Evolutionary conservation across 2,888 invertebrate species (phyloP).

Genomic region (Phoenoteleia sp.): DNA sequence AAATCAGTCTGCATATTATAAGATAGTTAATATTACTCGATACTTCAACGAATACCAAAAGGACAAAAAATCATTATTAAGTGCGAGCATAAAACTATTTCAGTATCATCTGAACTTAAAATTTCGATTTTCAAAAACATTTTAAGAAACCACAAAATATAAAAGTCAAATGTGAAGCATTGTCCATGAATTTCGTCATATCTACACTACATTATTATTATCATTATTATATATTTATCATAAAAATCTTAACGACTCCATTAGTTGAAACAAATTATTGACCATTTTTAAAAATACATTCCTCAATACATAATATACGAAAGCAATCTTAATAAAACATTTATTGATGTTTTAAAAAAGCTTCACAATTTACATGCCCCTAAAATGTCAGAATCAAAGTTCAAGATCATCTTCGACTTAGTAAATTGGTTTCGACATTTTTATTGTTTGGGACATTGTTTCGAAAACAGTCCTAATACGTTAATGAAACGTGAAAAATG

Average conservation of each 20-base stretch:
- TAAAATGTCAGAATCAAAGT: slow-evolving; percentile 28
- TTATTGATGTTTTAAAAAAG: background rate
- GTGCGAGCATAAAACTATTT: too few relatives aligned
- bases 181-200: too few relatives aligned
- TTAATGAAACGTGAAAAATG: background rate
- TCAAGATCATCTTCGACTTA: slow-evolving; percentile 16
- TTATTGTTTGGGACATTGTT: slow-evolving; percentile 4
- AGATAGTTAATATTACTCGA: too few relatives aligned
- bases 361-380: background rate
- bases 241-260: background rate
- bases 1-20: too few relatives aligned
- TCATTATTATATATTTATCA: too few relatives aligned
- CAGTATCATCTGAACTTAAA: too few relatives aligned
- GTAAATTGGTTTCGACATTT: slow-evolving; percentile 32
- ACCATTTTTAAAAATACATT: background rate
- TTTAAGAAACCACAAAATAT: too few relatives aligned
- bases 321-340: background rate
- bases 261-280: background rate
- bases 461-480: background rate
- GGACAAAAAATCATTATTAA: too few relatives aligned
- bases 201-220: too few relatives aligned
- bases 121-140: too few relatives aligned
- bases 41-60: too few relatives aligned
- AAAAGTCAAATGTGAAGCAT: too few relatives aligned
- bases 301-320: background rate